These are phyloP conservation scores for Pristionchus exspectatus DNA, from an alignment of 2,888 invertebrate genomes.

Conservation along the genomic window DNA sequence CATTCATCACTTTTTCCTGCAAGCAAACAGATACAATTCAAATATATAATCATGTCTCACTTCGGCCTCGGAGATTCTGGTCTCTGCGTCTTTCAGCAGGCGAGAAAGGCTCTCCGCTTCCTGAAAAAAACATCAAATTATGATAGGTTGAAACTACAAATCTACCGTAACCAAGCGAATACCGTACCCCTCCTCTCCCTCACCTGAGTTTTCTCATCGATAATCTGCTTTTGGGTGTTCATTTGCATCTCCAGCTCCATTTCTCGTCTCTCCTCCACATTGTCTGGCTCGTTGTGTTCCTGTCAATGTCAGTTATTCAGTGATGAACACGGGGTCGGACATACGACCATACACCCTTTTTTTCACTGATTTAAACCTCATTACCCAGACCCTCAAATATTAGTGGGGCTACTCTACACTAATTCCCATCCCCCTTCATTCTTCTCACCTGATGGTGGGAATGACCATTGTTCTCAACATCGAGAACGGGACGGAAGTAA, in stretches of 20 bases:
- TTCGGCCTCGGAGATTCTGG: not conserved
- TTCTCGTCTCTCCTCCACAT: not conserved
- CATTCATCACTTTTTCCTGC: not conserved
- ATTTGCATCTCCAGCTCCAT: conserved; percentile 14
- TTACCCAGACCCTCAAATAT: no score
- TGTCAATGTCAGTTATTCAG: not conserved
- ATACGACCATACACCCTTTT: no score
- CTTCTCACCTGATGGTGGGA: no score
- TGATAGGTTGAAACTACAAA: not conserved
- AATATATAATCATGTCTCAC: not conserved
- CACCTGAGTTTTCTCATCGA: conserved; percentile 42
- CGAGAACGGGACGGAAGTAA: conserved; percentile 43
- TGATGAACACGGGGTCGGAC: no score
- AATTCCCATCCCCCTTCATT: not conserved
- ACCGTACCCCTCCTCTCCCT: not conserved
- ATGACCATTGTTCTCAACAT: not conserved
- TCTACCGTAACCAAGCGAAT: not conserved
- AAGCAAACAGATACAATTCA: not conserved
- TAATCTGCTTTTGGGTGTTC: not conserved
- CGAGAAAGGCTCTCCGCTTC: not conserved
- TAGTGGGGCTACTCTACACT: not conserved
- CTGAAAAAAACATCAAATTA: not conserved
- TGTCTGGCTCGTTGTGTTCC: not conserved
- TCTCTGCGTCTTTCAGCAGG: not conserved
- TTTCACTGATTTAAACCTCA: no score